Conservation (phyloP, 2,888 invertebrate genomes). For the Tenthredo amoena region DNA sequence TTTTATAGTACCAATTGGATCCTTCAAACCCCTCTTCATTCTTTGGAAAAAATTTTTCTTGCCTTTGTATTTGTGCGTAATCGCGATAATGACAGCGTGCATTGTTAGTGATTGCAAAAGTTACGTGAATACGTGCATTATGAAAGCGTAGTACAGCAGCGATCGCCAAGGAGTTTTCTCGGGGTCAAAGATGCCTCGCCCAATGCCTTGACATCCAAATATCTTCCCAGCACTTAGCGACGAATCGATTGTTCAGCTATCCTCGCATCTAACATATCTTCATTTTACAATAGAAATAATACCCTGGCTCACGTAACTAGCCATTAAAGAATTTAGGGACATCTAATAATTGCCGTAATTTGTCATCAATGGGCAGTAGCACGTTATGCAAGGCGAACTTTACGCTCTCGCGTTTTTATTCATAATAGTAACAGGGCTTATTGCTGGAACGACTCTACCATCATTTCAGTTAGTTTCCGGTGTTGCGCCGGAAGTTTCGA, state of each 20-base stretch:
- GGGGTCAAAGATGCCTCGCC: slow-evolving; percentile 43
- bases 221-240: slow-evolving; percentile 48
- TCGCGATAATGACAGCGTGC: slow-evolving; percentile 64
- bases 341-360: slow-evolving; percentile 13
- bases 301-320: slow-evolving; percentile 16
- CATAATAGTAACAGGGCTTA: background rate
- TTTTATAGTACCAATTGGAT: slow-evolving; percentile 51
- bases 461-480: slow-evolving; percentile 25
- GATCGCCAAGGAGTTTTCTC: slow-evolving; percentile 31
- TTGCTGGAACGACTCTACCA: slow-evolving; percentile 3
- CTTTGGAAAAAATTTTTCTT: slow-evolving; percentile 59
- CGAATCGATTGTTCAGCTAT: slow-evolving; percentile 36
- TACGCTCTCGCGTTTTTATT: background rate
- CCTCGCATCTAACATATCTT: background rate
- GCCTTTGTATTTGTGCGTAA: slow-evolving; percentile 61
- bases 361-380: slow-evolving; percentile 8
- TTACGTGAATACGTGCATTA: slow-evolving; percentile 65
- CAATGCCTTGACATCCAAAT: slow-evolving; percentile 66
- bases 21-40: slow-evolving; percentile 59
- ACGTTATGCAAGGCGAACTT: slow-evolving; percentile 10
- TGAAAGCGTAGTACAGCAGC: slow-evolving; percentile 60
- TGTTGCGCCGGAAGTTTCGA: background rate
- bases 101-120: slow-evolving; percentile 63
- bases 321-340: slow-evolving; percentile 23
- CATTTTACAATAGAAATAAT: slow-evolving; percentile 4